Evolutionary conservation across 2,888 invertebrate species (phyloP).

Genomic region (Ophion slaviceki): DNA sequence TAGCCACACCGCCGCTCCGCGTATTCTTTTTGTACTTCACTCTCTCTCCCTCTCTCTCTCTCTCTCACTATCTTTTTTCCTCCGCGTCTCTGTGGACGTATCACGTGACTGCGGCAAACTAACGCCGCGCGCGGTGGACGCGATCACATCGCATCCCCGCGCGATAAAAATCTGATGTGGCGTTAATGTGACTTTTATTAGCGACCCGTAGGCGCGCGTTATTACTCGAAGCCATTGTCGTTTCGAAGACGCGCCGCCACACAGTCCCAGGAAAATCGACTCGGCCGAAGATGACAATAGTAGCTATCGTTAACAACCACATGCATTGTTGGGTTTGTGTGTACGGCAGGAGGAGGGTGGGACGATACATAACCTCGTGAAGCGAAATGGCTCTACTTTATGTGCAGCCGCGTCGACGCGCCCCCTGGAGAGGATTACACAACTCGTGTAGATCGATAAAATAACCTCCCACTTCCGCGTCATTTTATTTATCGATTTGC

Average conservation of each 20-base stretch:
- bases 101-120: background rate
- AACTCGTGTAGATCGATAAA: constrained; percentile 48
- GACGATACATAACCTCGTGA: too few species aligned
- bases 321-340: too few species aligned
- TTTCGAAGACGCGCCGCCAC: too few species aligned
- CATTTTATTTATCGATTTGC: constrained; percentile 30
- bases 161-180: constrained; percentile 48
- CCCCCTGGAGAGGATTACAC: background rate
- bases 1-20: background rate
- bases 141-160: constrained; percentile 6
- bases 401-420: background rate
- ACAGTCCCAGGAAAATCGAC: too few species aligned
- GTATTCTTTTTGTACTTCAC: too few species aligned
- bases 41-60: too few species aligned
- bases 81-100: background rate
- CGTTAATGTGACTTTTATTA: constrained; percentile 28
- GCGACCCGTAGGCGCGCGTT: too few species aligned
- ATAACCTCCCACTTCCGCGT: background rate
- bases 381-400: background rate
- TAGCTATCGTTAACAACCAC: too few species aligned
- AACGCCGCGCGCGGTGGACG: background rate
- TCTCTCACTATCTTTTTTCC: too few species aligned
- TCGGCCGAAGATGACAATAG: too few species aligned
- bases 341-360: too few species aligned
- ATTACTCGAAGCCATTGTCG: too few species aligned